Conservation (phyloP, 2,113 vertebrate species). For the Sebastes fasciatus region DNA sequence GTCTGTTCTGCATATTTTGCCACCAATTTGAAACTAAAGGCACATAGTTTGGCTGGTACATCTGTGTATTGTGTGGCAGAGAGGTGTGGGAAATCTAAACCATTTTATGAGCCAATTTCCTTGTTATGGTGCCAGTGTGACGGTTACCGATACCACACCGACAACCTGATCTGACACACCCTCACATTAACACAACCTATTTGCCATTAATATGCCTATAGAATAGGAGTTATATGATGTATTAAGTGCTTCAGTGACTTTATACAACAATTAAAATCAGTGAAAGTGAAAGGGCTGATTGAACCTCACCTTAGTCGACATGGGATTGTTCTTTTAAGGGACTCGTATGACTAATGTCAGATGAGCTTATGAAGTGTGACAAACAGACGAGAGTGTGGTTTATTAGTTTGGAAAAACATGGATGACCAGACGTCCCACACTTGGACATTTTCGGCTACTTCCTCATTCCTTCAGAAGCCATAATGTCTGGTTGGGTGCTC, state of each 20-base stretch:
- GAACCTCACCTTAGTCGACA: constrained; percentile 7
- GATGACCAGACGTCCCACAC: constrained; percentile 40
- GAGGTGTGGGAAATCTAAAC: constrained; percentile 14
- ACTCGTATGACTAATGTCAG: constrained; percentile 47
- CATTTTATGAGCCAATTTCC: constrained; percentile 50
- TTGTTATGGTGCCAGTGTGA: constrained; percentile 59
- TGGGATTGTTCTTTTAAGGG: constrained; percentile 22
- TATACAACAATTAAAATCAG: not conserved
- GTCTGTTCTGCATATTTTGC: not conserved
- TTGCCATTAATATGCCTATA: not conserved
- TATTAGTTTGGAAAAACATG: constrained; percentile 59
- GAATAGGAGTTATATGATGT: not conserved
- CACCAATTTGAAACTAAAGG: not conserved
- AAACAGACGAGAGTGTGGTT: constrained; percentile 29
- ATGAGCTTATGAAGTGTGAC: constrained; percentile 52
- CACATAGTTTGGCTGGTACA: not conserved
- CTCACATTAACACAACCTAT: not conserved
- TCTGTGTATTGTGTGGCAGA: constrained; percentile 6
- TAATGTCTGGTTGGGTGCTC: constrained; percentile 63
- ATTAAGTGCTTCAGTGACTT: not conserved
- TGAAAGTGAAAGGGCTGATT: constrained; percentile 8
- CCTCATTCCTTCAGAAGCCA: constrained; percentile 63
- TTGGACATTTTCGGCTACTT: constrained; percentile 58
- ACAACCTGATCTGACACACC: constrained; percentile 14
- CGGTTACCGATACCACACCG: not conserved